Percentiles rank a stretch among this genome's conserved stretches.
Evolutionary conservation across 2,888 invertebrate species (phyloP).

Genomic region (Tanytarsus gracilentus): DNA sequence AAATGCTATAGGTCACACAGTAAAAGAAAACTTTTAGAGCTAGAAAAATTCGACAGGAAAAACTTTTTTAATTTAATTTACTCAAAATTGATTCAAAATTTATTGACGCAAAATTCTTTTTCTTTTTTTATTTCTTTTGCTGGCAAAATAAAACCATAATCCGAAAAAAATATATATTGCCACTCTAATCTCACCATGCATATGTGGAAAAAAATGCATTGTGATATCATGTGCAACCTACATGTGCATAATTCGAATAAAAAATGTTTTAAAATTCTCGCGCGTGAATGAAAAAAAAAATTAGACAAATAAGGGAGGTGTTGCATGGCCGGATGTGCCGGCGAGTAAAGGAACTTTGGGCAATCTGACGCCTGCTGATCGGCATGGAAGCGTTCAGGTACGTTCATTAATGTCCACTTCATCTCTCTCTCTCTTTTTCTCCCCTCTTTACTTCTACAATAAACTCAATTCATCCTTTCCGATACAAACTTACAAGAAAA

Average conservation of each 20-base stretch:
- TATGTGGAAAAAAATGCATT: not conserved
- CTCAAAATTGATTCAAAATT: too few relatives aligned
- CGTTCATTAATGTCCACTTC: conserved; percentile 40
- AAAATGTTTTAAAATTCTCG: not conserved
- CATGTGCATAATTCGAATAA: not conserved
- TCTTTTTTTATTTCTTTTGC: not conserved
- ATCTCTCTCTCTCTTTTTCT: not conserved
- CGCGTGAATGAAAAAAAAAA: conserved; percentile 32
- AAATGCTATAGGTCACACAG: too few relatives aligned
- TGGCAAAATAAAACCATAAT: not conserved
- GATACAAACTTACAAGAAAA: too few relatives aligned
- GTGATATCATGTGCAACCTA: not conserved
- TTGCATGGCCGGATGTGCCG: conserved; percentile 77
- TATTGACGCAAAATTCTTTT: not conserved
- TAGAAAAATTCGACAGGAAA: too few relatives aligned
- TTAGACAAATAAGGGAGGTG: conserved; percentile 59
- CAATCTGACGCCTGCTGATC: conserved; percentile 86
- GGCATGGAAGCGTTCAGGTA: conserved; percentile 96
- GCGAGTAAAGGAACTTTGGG: conserved; percentile 66
- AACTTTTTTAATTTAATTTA: too few relatives aligned
- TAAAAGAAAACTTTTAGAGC: too few relatives aligned
- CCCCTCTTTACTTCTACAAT: not conserved
- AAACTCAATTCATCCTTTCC: not conserved
- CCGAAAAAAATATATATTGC: too few relatives aligned
- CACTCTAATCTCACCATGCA: too few relatives aligned